phyloP scores from a whole-genome alignment of 35 echinoderm and acorn worm genomes.

The Acanthaster planci region DNA sequence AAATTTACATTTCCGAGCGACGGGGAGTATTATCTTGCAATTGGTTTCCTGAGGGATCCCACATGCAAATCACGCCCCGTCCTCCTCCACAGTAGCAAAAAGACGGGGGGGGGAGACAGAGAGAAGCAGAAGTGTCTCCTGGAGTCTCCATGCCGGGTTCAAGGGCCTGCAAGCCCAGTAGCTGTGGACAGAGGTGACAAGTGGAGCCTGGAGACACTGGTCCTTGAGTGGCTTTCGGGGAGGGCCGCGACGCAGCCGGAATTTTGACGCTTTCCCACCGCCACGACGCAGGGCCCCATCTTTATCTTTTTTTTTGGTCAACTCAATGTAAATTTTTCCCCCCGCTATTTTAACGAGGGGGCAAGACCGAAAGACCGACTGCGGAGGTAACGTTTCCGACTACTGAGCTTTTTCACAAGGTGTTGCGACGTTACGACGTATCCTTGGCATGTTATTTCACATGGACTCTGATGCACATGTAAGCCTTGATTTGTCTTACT shows the following conservation, averaged over 20 bases:
- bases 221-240: conserved; percentile 21
- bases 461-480: no score
- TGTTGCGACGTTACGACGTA: no score
- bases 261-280: conserved; percentile 15
- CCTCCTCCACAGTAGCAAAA: conserved; percentile 13
- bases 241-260: conserved; percentile 18
- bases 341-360: no score
- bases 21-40: not conserved
- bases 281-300: not conserved
- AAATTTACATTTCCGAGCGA: not conserved
- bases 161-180: conserved; percentile 19
- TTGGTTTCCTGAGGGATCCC: not conserved
- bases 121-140: no score
- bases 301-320: not conserved
- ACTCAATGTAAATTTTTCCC: not conserved
- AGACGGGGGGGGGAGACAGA: not conserved
- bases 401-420: no score
- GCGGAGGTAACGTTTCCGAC: no score
- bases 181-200: not conserved
- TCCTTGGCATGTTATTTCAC: no score
- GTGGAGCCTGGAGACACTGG: not conserved
- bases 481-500: no score
- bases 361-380: no score
- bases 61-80: conserved; percentile 10
- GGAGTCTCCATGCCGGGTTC: not conserved